These are phyloP conservation scores for Hippocampus mohnikei DNA, from an alignment of 2,113 vertebrate genomes.

Conservation along the genomic window DNA sequence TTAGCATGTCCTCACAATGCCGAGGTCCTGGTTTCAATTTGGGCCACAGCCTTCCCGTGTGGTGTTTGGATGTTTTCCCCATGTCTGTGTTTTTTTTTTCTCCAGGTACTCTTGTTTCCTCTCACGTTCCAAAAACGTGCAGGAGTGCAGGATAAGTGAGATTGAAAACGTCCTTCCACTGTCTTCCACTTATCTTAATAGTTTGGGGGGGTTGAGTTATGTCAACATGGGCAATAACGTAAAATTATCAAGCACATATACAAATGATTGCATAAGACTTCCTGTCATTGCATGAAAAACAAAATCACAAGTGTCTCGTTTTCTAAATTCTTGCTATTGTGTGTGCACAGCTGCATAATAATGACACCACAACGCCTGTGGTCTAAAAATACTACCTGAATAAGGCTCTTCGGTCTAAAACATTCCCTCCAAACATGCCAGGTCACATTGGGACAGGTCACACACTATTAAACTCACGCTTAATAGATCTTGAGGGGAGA, in stretches of 20 bases:
- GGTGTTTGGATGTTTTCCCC: too few relatives aligned
- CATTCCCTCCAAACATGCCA: neutral
- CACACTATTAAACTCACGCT: constrained; percentile 4
- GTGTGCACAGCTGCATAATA: constrained; percentile 2
- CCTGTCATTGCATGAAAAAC: neutral
- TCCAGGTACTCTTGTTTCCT: too few relatives aligned
- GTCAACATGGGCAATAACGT: neutral
- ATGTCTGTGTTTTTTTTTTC: too few relatives aligned
- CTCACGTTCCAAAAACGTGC: too few relatives aligned
- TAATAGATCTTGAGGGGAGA: constrained; percentile 7
- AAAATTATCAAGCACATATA: neutral
- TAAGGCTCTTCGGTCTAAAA: constrained; percentile 1
- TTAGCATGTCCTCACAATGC: too few relatives aligned
- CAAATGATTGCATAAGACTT: neutral
- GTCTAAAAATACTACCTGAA: constrained; percentile 8
- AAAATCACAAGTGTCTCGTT: neutral
- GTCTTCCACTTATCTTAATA: too few relatives aligned
- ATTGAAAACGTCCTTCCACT: too few relatives aligned
- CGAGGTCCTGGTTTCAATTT: too few relatives aligned
- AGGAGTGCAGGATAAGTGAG: too few relatives aligned
- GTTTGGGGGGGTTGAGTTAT: neutral
- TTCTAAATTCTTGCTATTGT: neutral
- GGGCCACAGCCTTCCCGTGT: too few relatives aligned
- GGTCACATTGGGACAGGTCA: constrained; percentile 21
- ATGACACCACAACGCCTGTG: constrained; percentile 3